These are phyloP conservation scores for Pheosia gnoma DNA, from an alignment of 2,888 invertebrate species.

Conservation along the genomic window DNA sequence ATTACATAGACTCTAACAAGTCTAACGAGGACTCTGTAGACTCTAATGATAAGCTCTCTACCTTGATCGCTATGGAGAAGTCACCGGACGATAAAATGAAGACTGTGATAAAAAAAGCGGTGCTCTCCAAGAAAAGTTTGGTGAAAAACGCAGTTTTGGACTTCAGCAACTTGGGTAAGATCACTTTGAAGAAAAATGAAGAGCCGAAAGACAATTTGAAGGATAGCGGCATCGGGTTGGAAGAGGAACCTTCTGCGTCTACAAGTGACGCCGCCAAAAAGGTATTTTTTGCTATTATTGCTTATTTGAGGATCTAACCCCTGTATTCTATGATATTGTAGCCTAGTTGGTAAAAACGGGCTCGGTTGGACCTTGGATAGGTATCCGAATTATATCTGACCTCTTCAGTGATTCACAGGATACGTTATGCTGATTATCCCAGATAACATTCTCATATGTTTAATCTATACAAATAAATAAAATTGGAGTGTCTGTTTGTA, in stretches of 20 bases:
- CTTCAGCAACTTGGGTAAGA: constrained; percentile 67
- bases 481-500: too few species aligned
- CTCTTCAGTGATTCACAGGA: too few species aligned
- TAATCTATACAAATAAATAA: too few species aligned
- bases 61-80: constrained; percentile 69
- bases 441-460: too few species aligned
- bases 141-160: constrained; percentile 72
- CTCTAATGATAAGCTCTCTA: constrained; percentile 66
- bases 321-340: too few species aligned
- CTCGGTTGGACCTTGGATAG: too few species aligned
- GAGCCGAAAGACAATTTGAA: constrained; percentile 69
- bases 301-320: too few species aligned
- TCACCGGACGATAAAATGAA: constrained; percentile 75
- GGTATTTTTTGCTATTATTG: constrained; percentile 43
- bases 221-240: constrained; percentile 73
- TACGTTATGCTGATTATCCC: too few species aligned
- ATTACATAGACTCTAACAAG: constrained; percentile 72
- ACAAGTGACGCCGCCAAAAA: constrained; percentile 64
- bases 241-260: constrained; percentile 61
- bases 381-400: too few species aligned
- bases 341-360: too few species aligned
- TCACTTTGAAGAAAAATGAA: constrained; percentile 57
- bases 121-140: constrained; percentile 66
- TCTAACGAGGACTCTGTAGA: constrained; percentile 77
- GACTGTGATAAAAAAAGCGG: constrained; percentile 73